phyloP scores from a whole-genome alignment of 2,888 invertebrate genomes.

The Sipha maydis region DNA sequence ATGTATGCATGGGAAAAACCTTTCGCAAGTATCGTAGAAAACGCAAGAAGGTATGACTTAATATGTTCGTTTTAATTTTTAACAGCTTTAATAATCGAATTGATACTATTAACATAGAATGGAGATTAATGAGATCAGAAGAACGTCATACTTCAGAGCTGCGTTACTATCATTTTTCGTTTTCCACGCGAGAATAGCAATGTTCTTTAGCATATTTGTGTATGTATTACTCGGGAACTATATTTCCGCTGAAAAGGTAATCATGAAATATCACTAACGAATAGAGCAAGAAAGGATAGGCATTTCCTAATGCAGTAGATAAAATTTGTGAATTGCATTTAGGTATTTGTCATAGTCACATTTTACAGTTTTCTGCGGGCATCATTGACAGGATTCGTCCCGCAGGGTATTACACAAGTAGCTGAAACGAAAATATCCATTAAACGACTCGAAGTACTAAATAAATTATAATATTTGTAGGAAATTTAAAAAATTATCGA shows the following conservation, averaged over 20 bases:
- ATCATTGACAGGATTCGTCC: background rate
- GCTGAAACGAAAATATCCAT: background rate
- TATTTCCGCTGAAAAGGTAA: background rate
- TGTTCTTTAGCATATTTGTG: background rate
- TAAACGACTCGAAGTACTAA: background rate
- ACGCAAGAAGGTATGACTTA: constrained; percentile 75
- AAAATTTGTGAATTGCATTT: background rate
- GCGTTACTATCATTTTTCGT: background rate
- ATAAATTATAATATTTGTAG: background rate
- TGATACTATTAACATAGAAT: background rate
- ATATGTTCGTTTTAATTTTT: background rate
- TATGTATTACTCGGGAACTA: background rate
- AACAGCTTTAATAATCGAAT: background rate
- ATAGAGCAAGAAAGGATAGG: too few species aligned
- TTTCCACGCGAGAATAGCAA: constrained; percentile 65
- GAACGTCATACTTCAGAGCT: background rate
- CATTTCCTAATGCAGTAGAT: too few species aligned
- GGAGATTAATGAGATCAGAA: background rate
- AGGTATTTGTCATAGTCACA: background rate
- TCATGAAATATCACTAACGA: too few species aligned
- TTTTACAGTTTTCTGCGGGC: background rate
- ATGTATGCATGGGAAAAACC: constrained; percentile 92
- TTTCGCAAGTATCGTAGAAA: constrained; percentile 78
- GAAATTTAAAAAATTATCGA: background rate
- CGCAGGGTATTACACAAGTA: background rate